Base-by-base conservation (phyloP, 2,113 vertebrate genomes). In the Antigone vipio region DNA sequence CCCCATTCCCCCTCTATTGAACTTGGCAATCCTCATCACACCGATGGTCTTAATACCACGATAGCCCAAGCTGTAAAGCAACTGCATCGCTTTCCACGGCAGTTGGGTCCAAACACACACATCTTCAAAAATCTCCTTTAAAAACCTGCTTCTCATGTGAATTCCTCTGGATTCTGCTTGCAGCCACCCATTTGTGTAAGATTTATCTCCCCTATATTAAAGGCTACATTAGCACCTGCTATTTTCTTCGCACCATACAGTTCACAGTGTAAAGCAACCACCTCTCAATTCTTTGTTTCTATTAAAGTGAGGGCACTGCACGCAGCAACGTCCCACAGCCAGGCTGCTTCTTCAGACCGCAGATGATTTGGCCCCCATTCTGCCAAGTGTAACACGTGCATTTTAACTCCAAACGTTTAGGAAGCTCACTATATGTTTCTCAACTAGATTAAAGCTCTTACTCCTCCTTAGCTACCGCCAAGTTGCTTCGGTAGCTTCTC, bases 311-410 rank as follows among this genome's bases (percentile, higher is more conserved):
- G 42, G 23, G 19, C 63, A 74, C 2, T 38, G n/a, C 32, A 69
- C 0, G 0, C 38, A 76, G 42, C n/a, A 24, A 24, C 0, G 2
- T 29, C 64, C 60, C 56, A n/a, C 19, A 71, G 62, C n/a, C 69
- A 63, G 23, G 52, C 55, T 83, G 35, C 42, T 68, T 24, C 89
- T 67, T 85, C 50, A 92, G 26, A 58, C 29, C 4, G 2, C 22
- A 26, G 50, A 76, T 30, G 18, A 80, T 66, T 7, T 12, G 29
- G 26, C 29, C 4, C 35, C 45, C 64, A 1, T 66, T 76, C 59
- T 47, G n/a, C 59, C 63, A 63, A 78, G 15, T 27, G 16, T 45
- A 69, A 47, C 18, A 30, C 21, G 26, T 3, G 9, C 38, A 53
- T 69, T 96, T 88, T n/a, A 83, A 34, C 11, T 62, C 62, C 76